These are phyloP conservation scores for Dascyllus trimaculatus DNA, from an alignment of 2,113 vertebrate species.

Conservation along the genomic window DNA sequence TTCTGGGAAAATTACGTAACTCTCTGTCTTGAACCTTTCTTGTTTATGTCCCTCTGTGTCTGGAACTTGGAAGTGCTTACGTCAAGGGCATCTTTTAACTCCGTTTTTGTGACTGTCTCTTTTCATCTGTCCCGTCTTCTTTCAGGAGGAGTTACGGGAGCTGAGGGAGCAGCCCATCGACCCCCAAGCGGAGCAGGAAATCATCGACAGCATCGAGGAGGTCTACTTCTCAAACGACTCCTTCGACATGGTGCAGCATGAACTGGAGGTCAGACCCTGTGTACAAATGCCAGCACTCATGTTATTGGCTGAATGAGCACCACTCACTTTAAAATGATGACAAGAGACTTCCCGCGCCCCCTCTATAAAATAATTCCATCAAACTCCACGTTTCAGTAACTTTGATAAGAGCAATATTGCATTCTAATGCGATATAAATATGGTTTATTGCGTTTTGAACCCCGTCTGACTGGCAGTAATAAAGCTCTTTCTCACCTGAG, in stretches of 20 bases:
- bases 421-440: slow-evolving; percentile 41
- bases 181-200: slow-evolving; percentile 96
- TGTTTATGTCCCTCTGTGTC: slow-evolving; percentile 5
- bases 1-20: slow-evolving; percentile 19
- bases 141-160: slow-evolving; percentile 94
- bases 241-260: slow-evolving; percentile 96
- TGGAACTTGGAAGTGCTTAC: neutral
- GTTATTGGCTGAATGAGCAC: slow-evolving; percentile 26
- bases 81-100: slow-evolving; percentile 24
- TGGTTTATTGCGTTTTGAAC: slow-evolving; percentile 33
- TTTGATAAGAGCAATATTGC: slow-evolving; percentile 46
- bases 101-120: neutral
- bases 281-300: neutral
- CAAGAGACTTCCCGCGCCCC: slow-evolving; percentile 27
- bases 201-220: slow-evolving; percentile 97
- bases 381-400: slow-evolving; percentile 31
- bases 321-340: slow-evolving; percentile 42
- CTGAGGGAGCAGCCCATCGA: slow-evolving; percentile 92
- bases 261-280: slow-evolving; percentile 91
- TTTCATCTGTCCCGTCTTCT: neutral
- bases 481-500: slow-evolving; percentile 66
- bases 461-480: slow-evolving; percentile 50
- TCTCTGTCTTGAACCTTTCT: slow-evolving; percentile 21
- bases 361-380: slow-evolving; percentile 19
- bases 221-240: slow-evolving; percentile 96